Base-by-base conservation (phyloP, 2,113 vertebrate genomes). In the Protobothrops flavoviridis region DNA sequence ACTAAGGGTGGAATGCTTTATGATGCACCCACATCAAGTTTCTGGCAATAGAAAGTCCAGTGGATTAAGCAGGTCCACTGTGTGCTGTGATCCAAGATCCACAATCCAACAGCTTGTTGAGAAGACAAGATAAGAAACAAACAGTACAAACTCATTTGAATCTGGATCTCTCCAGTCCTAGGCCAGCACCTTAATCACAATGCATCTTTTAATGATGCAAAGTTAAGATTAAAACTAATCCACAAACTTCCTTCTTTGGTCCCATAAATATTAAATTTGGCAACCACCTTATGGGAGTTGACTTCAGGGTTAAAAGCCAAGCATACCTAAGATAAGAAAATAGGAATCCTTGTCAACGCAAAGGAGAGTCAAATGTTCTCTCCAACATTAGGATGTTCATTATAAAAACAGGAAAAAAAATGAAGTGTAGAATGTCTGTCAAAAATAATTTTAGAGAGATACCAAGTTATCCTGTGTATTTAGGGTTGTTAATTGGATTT, bases 21-120 rank as follows among this genome's bases (percentile, higher is more conserved):
- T 50, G 24, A 93, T 91, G 64, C 95, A 96, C 96, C 95, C 93
- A 95, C 17, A n/a, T 39, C 17, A 39, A 94, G 95, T 89, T 89
- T 0, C 0, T 88, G 92, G 95, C 95, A 86, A 85, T 91, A 91
- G 64, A 45, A 4, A 92, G 57, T 2, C 12, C 90, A 56, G 48
- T 6, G 91, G 96, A 94, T 93, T 52, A 92, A 95, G 24, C 13
- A 48, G 9, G 15, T 48, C 74, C 33, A 21, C 3, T 43, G 33
- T 1, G 50, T 50, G 48, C 86, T 87, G 53, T 7, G 13, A 20
- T 56, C 88, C 33, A 43, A 24, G 21, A 43, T 81, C 33, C 33
- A 81, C 8, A 20, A 81, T 48, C 23, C 57, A 45, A 95, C 39
- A 81, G 94, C 95, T 87, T 91, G 0, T 0, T 0, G 26, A 95